These are phyloP conservation scores for Axea sp. DNA, from an alignment of 2,888 invertebrate genomes.

Conservation along the genomic window DNA sequence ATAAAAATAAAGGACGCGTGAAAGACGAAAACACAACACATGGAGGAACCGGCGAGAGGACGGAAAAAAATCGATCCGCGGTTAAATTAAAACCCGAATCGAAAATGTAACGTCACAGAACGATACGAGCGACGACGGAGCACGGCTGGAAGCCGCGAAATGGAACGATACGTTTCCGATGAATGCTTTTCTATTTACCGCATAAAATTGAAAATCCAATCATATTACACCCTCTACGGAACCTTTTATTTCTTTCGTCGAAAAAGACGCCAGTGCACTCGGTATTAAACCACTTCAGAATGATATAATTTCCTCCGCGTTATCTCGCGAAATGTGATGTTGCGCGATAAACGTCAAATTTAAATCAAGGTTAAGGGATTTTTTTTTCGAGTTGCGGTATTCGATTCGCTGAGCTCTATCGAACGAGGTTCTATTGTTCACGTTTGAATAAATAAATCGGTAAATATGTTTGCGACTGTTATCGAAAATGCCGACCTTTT, in stretches of 20 bases:
- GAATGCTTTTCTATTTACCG: slow-evolving; percentile 45
- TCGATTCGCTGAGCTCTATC: not conserved
- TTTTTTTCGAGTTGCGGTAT: not conserved
- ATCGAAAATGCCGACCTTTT: not conserved
- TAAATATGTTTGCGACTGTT: slow-evolving; percentile 4
- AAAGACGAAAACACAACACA: slow-evolving; percentile 1
- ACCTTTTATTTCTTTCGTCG: slow-evolving; percentile 16
- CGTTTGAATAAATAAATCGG: slow-evolving; percentile 11
- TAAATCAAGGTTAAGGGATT: slow-evolving; percentile 12
- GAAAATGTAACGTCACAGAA: slow-evolving; percentile 27
- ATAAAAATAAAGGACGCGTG: slow-evolving; percentile 10
- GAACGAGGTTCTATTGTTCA: not conserved
- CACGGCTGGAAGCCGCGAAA: slow-evolving; percentile 1
- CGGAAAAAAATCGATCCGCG: not conserved
- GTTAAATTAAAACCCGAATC: slow-evolving; percentile 27
- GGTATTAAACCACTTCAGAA: slow-evolving; percentile 18
- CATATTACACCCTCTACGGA: slow-evolving; percentile 30
- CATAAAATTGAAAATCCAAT: slow-evolving; percentile 51
- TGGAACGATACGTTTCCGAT: slow-evolving; percentile 40
- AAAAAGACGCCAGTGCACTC: slow-evolving; percentile 1
- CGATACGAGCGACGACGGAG: slow-evolving; percentile 10
- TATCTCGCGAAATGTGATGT: slow-evolving; percentile 14
- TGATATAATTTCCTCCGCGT: slow-evolving; percentile 20
- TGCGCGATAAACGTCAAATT: slow-evolving; percentile 8
- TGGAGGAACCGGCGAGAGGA: not conserved